A percentile compares a stretch with the other conserved stretches of the same genome.
Conservation (phyloP, 2,797 vertebrate genomes). For the Chaetodon trifasciatus region DNA sequence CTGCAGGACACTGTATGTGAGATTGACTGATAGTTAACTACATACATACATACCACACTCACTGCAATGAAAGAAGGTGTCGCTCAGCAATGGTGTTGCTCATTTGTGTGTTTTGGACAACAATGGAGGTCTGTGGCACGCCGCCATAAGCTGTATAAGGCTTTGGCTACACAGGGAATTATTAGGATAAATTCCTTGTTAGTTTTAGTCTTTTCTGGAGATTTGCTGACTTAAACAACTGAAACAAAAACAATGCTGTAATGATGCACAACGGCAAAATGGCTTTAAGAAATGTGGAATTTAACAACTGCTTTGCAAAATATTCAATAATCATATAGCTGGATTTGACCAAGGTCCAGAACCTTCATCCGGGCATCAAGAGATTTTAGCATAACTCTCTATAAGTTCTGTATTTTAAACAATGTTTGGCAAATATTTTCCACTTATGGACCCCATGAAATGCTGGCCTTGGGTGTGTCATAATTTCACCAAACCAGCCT, state of each 20-base stretch:
- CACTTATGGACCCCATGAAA: neutral
- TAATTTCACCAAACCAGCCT: slow-evolving; percentile 8
- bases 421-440: neutral
- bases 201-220: neutral
- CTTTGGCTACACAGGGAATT: neutral
- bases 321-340: neutral
- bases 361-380: neutral
- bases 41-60: neutral
- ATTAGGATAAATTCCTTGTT: neutral
- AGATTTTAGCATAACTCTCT: neutral
- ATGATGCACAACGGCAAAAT: neutral
- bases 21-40: neutral
- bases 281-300: neutral
- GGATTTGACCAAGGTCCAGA: neutral
- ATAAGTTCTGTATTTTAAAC: neutral
- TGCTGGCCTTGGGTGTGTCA: slow-evolving; percentile 1
- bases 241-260: neutral
- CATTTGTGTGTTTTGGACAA: neutral
- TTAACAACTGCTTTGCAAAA: neutral
- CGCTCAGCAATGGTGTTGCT: neutral
- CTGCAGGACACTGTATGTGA: neutral
- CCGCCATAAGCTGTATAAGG: neutral
- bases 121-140: neutral
- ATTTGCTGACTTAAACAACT: slow-evolving; percentile 5
- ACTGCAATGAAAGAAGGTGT: neutral